Evolutionary conservation across 2,888 invertebrate species (phyloP), one percentile per base, ranked within the genome.

Genomic region (Thysanoteuthis rhombus): DNA sequence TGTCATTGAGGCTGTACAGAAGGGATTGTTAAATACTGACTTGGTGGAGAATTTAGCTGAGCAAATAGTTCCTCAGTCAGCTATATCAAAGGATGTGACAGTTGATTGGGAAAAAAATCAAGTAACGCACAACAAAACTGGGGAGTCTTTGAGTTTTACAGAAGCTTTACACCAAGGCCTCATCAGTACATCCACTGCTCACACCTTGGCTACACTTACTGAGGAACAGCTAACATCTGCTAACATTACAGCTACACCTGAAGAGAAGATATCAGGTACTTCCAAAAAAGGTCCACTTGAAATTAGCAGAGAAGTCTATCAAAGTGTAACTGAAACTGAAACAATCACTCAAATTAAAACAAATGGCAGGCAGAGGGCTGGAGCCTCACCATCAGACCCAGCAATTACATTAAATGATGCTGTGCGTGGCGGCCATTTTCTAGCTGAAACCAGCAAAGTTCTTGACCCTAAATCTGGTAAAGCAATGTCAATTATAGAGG

Each of bases 121-220:
- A 40, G 95, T 98, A 90, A 94, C 94, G 42, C 96, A 96, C 90
- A 95, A 94, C 58, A 94, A 94, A 32, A 98, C 98, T 94, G 98
- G 99, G 91, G 98, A 98, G 95, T 97, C 98, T 16, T 96, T 99
- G 38, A 98, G 98, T 19, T 98, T 99, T 93, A 98, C 98, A 94
- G 98, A 99, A 97, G 99, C 99, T 0, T 94, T 96, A 42, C 94
- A 94, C 40, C 94, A 94, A 90, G 95, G 95, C 42, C 95, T 95
- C 40, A 95, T 96, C 93, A 96, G 96, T 93, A 94, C 93, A 92
- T 94, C 95, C 75, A 96, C 96, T 75, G 96, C 96, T 89, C 94
- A 95, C 91, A 95, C 95, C 58, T 93, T 96, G 40, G 93, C 94
- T 92, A 93, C 94, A 40, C 94, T 93, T 47, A 28, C 90, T 36